Conservation (phyloP, 1,140 invertebrate species). For the Trichonephila inaurata region DNA sequence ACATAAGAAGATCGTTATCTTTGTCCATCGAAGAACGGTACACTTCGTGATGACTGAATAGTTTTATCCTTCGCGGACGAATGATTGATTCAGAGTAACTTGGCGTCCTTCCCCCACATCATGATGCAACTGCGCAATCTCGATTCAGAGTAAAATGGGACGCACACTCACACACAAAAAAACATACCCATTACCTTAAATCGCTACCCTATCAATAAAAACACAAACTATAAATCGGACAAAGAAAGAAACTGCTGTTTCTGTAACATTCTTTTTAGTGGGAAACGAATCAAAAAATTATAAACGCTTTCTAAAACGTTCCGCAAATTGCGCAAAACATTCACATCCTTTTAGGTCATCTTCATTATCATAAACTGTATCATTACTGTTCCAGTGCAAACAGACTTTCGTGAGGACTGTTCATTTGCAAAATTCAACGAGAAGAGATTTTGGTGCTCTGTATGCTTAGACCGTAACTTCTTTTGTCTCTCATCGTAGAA, state of each 20-base stretch:
- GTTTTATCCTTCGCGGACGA: background rate
- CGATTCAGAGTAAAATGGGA: background rate
- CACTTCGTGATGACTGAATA: background rate
- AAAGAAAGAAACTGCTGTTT: conserved; percentile 11
- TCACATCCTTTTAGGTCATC: conserved; percentile 50
- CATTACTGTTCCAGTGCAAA: conserved; percentile 1
- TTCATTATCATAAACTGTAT: conserved; percentile 62
- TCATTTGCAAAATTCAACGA: conserved; percentile 1
- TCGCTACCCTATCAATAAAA: conserved; percentile 37
- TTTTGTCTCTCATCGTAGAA: conserved; percentile 17
- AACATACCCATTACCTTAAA: conserved; percentile 32
- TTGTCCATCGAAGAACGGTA: background rate
- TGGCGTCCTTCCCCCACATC: background rate
- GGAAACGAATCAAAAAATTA: conserved; percentile 45
- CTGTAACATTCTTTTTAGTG: background rate
- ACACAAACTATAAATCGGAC: conserved; percentile 20
- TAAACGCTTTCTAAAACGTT: conserved; percentile 42
- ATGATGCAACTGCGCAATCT: background rate
- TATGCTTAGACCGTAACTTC: conserved; percentile 36
- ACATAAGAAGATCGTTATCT: background rate
- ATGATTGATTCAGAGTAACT: conserved; percentile 9
- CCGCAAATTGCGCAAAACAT: conserved; percentile 36
- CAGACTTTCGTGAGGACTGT: conserved; percentile 25
- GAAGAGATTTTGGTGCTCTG: background rate
- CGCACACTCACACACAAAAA: background rate